Percentiles rank a stretch among this genome's conserved stretches.
phyloP scores from a whole-genome alignment of 2,888 invertebrate genomes.

The Marasmarcha lunaedactyla region DNA sequence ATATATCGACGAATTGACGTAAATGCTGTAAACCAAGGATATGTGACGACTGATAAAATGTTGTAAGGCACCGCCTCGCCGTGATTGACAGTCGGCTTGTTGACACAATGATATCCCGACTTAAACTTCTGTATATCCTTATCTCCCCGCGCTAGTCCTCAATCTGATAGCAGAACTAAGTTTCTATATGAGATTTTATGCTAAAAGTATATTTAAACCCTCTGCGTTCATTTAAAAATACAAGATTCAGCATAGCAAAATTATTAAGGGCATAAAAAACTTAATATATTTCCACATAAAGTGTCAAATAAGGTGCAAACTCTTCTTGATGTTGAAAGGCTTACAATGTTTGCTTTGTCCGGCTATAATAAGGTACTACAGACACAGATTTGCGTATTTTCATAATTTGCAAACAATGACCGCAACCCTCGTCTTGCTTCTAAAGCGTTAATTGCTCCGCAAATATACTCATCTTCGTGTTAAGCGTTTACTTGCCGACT shows the following conservation, averaged over 20 bases:
- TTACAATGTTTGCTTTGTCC: neutral
- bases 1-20: slow-evolving; percentile 63
- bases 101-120: slow-evolving; percentile 51
- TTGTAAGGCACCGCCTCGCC: slow-evolving; percentile 61
- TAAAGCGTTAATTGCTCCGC: slow-evolving; percentile 63
- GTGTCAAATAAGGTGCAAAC: too few species aligned
- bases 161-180: slow-evolving; percentile 36
- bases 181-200: too few species aligned
- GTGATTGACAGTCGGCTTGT: slow-evolving; percentile 62
- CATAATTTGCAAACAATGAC: slow-evolving; percentile 46
- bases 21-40: slow-evolving; percentile 67
- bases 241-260: too few species aligned
- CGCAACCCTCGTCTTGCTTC: slow-evolving; percentile 61
- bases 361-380: neutral
- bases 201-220: too few species aligned
- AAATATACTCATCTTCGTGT: slow-evolving; percentile 66
- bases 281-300: too few species aligned
- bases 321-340: too few species aligned
- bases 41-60: slow-evolving; percentile 63
- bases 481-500: slow-evolving; percentile 63
- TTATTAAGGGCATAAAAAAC: too few species aligned
- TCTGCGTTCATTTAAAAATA: too few species aligned
- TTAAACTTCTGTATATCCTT: slow-evolving; percentile 51
- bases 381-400: slow-evolving; percentile 19
- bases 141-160: slow-evolving; percentile 26